phyloP scores from a whole-genome alignment of 2,113 vertebrate genomes.

The Barnardius zonarius region DNA sequence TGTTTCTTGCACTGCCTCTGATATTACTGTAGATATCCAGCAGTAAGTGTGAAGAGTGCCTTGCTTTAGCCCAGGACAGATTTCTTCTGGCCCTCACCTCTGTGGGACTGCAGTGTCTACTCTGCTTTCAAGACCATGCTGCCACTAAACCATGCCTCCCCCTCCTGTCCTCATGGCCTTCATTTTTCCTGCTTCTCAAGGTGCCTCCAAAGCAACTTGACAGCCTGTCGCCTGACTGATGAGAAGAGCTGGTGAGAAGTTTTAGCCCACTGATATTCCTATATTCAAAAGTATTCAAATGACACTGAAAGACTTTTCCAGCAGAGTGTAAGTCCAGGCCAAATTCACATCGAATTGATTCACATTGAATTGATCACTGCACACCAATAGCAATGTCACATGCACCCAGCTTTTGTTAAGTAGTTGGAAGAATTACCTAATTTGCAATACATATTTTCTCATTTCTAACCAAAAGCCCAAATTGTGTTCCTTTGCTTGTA shows the following conservation, averaged over 20 bases:
- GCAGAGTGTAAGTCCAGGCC: not conserved
- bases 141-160: not conserved
- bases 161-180: not conserved
- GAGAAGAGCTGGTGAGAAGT: not conserved
- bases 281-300: not conserved
- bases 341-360: not conserved
- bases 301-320: not conserved
- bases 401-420: not conserved
- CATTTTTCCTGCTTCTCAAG: not conserved
- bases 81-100: not conserved
- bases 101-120: not conserved
- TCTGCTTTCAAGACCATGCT: not conserved
- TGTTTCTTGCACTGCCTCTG: not conserved
- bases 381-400: not conserved
- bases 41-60: not conserved
- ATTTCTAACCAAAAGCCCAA: not conserved
- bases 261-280: not conserved
- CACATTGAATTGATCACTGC: not conserved
- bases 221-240: not conserved
- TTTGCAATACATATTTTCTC: constrained; percentile 21
- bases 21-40: not conserved
- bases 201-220: not conserved
- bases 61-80: not conserved
- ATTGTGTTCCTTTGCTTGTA: not conserved
- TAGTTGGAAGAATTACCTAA: not conserved